Evolutionary conservation across 1,140 invertebrate genomes (phyloP).

Genomic region (Rhopalosiphum padi): DNA sequence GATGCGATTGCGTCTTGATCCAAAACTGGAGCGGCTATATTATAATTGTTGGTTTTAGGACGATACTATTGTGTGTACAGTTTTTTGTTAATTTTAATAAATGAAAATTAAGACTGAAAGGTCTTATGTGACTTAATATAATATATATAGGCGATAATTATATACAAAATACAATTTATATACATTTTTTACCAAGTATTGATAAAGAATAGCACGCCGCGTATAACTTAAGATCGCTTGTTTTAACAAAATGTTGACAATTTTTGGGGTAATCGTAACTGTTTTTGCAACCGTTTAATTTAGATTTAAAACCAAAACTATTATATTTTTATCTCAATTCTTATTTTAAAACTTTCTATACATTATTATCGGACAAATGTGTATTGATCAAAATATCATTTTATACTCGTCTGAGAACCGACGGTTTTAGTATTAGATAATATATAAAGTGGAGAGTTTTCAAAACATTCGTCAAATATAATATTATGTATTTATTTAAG

Average conservation of each 20-base stretch:
- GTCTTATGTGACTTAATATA: not conserved
- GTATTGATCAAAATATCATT: not conserved
- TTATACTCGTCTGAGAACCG: not conserved
- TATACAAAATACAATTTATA: not conserved
- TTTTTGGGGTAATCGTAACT: not conserved
- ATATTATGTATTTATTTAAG: not conserved
- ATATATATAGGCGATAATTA: too few species aligned
- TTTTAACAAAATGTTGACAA: not conserved
- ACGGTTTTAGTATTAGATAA: not conserved
- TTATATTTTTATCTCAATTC: not conserved
- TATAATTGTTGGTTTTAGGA: not conserved
- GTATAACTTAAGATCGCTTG: not conserved
- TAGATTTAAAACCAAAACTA: not conserved
- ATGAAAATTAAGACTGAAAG: not conserved
- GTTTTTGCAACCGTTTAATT: not conserved
- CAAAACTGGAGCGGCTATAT: not conserved
- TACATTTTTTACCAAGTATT: not conserved
- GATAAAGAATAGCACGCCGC: not conserved
- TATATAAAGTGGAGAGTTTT: not conserved
- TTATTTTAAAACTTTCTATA: not conserved
- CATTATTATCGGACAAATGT: not conserved
- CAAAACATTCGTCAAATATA: not conserved
- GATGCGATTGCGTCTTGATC: too few species aligned
- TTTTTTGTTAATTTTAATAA: not conserved
- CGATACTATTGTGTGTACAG: not conserved